Evolutionary conservation across 2,888 invertebrate genomes (phyloP).

Genomic region (Pocota personata): DNA sequence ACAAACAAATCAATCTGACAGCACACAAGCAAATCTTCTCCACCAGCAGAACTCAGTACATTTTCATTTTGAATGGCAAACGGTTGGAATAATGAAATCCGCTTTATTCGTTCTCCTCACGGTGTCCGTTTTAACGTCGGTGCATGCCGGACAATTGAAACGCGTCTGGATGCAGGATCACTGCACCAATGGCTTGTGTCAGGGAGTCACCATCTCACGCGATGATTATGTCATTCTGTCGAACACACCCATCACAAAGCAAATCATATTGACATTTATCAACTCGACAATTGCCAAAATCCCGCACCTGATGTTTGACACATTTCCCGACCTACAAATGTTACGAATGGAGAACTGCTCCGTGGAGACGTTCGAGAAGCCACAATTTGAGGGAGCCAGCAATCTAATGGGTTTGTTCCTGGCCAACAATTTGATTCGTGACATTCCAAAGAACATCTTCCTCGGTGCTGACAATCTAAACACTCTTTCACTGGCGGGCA

Average conservation of each 20-base stretch:
- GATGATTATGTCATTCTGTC: slow-evolving; percentile 81
- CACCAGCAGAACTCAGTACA: slow-evolving; percentile 48
- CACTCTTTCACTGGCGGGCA: slow-evolving; percentile 77
- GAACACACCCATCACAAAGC: slow-evolving; percentile 78
- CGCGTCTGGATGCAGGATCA: slow-evolving; percentile 82
- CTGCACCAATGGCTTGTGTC: slow-evolving; percentile 78
- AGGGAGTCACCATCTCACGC: slow-evolving; percentile 78
- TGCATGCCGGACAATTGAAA: slow-evolving; percentile 77
- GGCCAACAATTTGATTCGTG: slow-evolving; percentile 78
- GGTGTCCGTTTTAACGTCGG: slow-evolving; percentile 6
- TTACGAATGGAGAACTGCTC: slow-evolving; percentile 81
- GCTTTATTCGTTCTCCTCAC: slow-evolving; percentile 17
- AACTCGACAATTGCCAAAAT: slow-evolving; percentile 81
- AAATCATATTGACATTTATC: slow-evolving; percentile 79
- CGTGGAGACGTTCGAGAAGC: slow-evolving; percentile 80
- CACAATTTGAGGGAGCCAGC: slow-evolving; percentile 81
- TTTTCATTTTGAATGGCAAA: slow-evolving; percentile 63
- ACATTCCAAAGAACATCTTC: slow-evolving; percentile 81
- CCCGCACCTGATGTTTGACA: slow-evolving; percentile 81
- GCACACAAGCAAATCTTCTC: background rate
- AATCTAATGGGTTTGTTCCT: slow-evolving; percentile 80
- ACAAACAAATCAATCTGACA: slow-evolving; percentile 36
- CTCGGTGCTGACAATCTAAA: slow-evolving; percentile 81
- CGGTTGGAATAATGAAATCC: slow-evolving; percentile 54
- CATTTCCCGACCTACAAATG: slow-evolving; percentile 80